Evolutionary conservation across 2,888 invertebrate species (phyloP), one percentile per base, ranked within the genome.

Genomic region (Drosophila parthenogenetica): DNA sequence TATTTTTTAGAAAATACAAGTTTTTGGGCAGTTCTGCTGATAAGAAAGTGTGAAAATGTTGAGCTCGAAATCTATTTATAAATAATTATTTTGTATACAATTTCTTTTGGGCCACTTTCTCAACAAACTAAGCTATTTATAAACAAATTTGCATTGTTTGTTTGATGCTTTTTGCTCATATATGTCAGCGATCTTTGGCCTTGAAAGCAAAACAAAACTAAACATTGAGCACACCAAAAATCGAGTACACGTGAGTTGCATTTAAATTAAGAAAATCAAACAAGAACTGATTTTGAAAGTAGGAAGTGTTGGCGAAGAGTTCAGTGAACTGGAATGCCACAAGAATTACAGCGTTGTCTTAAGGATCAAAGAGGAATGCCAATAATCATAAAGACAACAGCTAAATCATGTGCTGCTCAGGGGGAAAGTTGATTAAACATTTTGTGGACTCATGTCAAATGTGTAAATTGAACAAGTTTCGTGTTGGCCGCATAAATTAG

Each of bases 401-500:
- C 5, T 22, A 22, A 29, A 29, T 29, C 29, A 29, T 29, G 29
- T 29, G 29, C 29, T 29, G 29, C 8, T 29, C 29, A 8, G 29
- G 8, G 29, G 29, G 29, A 29, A 29, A 29, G 29, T 35, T 35
- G 11, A 35, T 13, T 35, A 11, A 35, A 35, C 35, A 35, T 0
- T 35, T 35, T 13, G 13, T 2, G 29, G 29, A 2, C 29, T 29
- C 29, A 29, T 29, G 29, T 29, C 11, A 4, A 40, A 69, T 61
- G 86, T 82, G 83, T 64, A 57, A 80, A 83, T 82, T 79, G 63
- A 73, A 72, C 69, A 53, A 65, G 75, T 54, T 61, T 45, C 51
- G n/a, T 77, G 66, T 80, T 77, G 87, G 73, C 68, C 63, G 49
- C 62, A 37, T 50, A 51, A 82, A 80, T 83, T 83, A 77, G 78